Conservation (phyloP, 2,113 vertebrate genomes). For the Riparia riparia region DNA sequence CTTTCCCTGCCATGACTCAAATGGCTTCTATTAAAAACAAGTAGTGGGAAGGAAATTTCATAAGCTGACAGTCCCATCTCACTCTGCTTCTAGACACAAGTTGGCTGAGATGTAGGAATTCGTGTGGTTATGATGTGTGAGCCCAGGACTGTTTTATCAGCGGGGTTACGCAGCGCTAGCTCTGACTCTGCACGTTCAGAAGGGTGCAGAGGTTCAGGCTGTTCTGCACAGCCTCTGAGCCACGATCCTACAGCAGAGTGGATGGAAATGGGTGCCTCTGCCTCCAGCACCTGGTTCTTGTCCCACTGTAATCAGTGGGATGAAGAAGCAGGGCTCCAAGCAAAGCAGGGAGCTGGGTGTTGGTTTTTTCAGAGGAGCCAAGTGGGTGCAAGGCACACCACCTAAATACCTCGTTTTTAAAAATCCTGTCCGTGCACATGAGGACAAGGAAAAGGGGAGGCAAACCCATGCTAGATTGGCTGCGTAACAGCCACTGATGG, state of each 20-base stretch:
- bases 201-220: background rate
- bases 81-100: conserved; percentile 9
- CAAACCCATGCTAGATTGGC: background rate
- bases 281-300: background rate
- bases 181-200: background rate
- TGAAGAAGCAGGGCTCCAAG: rapidly evolving
- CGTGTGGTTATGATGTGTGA: background rate
- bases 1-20: conserved; percentile 52
- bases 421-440: background rate
- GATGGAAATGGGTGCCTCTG: background rate
- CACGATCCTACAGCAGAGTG: rapidly evolving
- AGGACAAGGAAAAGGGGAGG: background rate
- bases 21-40: conserved; percentile 37
- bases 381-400: background rate
- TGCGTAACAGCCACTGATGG: conserved; percentile 22
- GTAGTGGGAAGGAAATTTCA: conserved; percentile 49
- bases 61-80: conserved; percentile 33
- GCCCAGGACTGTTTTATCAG: background rate
- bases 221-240: background rate
- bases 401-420: background rate
- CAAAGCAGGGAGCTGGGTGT: rapidly evolving
- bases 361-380: background rate
- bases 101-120: conserved; percentile 42
- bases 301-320: background rate
- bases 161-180: background rate